These are phyloP conservation scores for Odontocolon sp. DNA, from an alignment of 2,888 invertebrate genomes.

Conservation along the genomic window DNA sequence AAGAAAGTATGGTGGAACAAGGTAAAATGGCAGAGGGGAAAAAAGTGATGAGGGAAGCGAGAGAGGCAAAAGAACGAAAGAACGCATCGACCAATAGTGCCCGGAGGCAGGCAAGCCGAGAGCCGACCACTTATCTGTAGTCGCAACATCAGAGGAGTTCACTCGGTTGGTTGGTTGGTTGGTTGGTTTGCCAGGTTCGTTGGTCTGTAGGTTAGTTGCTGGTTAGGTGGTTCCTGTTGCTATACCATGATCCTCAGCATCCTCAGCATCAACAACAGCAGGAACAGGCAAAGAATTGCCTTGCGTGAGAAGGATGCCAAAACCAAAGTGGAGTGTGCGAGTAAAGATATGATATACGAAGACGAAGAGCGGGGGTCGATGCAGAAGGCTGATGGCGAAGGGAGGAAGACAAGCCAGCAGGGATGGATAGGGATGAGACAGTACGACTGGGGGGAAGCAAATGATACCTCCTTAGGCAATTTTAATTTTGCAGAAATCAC, in stretches of 20 bases:
- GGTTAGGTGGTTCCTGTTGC: conserved; percentile 70
- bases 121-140: conserved; percentile 79
- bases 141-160: conserved; percentile 79
- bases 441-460: conserved; percentile 64
- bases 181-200: too few relatives aligned
- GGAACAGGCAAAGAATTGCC: conserved; percentile 72
- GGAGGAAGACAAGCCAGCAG: conserved; percentile 49
- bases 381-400: conserved; percentile 38
- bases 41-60: conserved; percentile 58
- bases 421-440: conserved; percentile 29
- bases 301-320: conserved; percentile 77
- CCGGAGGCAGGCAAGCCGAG: conserved; percentile 75
- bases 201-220: conserved; percentile 70
- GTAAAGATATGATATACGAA: conserved; percentile 66
- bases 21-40: conserved; percentile 54
- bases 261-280: conserved; percentile 24
- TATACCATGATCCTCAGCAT: conserved; percentile 10
- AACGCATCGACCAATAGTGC: conserved; percentile 78
- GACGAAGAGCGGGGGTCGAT: conserved; percentile 47
- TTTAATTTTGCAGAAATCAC: conserved; percentile 80
- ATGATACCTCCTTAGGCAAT: conserved; percentile 80
- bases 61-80: conserved; percentile 69
- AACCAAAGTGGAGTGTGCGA: conserved; percentile 72
- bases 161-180: conserved; percentile 68
- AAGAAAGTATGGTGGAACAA: conserved; percentile 55